Base-by-base conservation (phyloP, 2,888 invertebrate species). In the Thereva unica region DNA sequence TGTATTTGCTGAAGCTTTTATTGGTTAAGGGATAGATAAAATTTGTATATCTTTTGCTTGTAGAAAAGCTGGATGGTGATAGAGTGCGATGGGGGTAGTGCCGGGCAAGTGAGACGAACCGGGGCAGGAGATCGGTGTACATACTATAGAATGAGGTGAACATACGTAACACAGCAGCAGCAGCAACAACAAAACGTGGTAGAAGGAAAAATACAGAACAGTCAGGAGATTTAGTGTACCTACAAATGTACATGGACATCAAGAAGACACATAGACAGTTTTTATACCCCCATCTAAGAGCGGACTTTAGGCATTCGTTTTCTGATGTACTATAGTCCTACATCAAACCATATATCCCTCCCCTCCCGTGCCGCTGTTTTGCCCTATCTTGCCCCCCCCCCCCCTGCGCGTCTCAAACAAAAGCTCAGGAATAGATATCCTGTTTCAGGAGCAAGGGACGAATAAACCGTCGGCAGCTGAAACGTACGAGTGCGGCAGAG, bases 401-500 rank as follows among this genome's bases (percentile, higher is more conserved):
- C 23, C 23, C 23, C 23, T 23, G 23, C 23, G 23, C 23, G 23
- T 50, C 61, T 40, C 49, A 50, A 61, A 61, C 50, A 61, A 61
- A 61, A 61, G 61, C 50, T 50, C 61, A 61, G 23, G 50, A 61
- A 61, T 61, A 61, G 61, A 61, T 61, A 61, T 61, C 61, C 61
- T 41, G 40, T 61, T 61, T 61, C 50, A 23, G 23, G 23, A 23
- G 23, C 23, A 23, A 23, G 23, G 23, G 23, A 23, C 23, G 23
- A 23, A 23, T 23, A 23, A 23, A 23, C 23, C 23, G 23, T 23
- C 23, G 23, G 23, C 23, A 23, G 23, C 23, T 23, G 23, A 23
- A 23, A 23, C 23, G 23, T 23, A 23, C 23, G 23, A 23, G 23
- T 23, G 23, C 23, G 23, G 23, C 23, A 23, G 23, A 23, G 23